Evolutionary conservation across 2,113 vertebrate species (phyloP), one percentile per base, ranked within the genome.

Genomic region (Tyrannus savana): DNA sequence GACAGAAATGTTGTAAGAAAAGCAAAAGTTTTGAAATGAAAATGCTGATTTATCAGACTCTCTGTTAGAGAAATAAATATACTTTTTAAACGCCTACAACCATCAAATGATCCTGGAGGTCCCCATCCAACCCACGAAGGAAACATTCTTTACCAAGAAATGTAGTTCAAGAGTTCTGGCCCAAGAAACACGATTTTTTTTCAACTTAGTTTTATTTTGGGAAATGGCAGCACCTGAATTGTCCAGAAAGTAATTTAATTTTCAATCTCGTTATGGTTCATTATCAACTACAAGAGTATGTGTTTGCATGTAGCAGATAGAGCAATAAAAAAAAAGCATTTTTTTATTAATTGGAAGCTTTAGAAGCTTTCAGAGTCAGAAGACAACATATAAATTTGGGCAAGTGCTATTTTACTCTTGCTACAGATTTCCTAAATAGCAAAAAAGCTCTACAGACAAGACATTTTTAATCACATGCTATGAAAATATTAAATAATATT

Each of bases 121-220:
- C 5, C 25, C 62, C 37, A 96, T 22, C 31, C 62, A 89, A 69
- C 17, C 22, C 46, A 90, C 35, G 84, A 91, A 94, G 87, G 95
- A 97, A 97, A 97, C 11, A 52, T 5, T 2, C 37, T 72, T 78
- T 89, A 93, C 87, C 90, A 96, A 73, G 69, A 79, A 94, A 90
- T 24, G 50, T 33, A 89, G 72, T 72, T 95, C 74, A 71, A 68
- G 76, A 64, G 53, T 63, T 92, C 76, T 59, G 14, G 50, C 33
- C 47, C 52, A 81, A 55, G 39, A 64, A 12, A 91, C 21, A 69
- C 5, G 16, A 89, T 89, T 67, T 80, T 93, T 93, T 94, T 73
- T 75, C 23, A 83, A 84, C 41, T 58, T 79, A 71, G 74, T 47
- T 92, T 94, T 89, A 88, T 92, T 96, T 95, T 75, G 91, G 80